phyloP scores from a whole-genome alignment of 1,140 invertebrate genomes.

The Tetramorium alpestre region DNA sequence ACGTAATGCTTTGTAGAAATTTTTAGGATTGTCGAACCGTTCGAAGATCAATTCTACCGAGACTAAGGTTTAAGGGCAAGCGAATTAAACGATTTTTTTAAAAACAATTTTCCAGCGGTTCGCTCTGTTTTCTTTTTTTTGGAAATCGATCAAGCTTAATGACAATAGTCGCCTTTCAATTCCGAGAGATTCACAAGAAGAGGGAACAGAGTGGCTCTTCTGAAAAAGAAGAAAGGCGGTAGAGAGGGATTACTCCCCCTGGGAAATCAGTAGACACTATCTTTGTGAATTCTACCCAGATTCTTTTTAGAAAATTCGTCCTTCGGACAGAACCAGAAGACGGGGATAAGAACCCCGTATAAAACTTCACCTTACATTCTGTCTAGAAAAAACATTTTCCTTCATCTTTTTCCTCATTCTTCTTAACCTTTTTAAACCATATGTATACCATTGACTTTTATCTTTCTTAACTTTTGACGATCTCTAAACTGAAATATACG shows the following conservation, averaged over 20 bases:
- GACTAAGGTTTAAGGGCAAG: not conserved
- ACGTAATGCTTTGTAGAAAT: not conserved
- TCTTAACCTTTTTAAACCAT: not conserved
- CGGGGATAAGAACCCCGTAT: slow-evolving; percentile 32
- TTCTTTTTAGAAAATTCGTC: slow-evolving; percentile 63
- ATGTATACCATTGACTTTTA: not conserved
- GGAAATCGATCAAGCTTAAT: slow-evolving; percentile 54
- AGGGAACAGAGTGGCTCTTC: not conserved
- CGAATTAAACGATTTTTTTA: not conserved
- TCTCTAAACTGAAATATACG: not conserved
- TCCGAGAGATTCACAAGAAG: not conserved
- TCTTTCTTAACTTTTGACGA: not conserved
- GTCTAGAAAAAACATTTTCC: slow-evolving; percentile 23
- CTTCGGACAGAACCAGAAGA: slow-evolving; percentile 22
- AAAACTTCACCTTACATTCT: slow-evolving; percentile 45
- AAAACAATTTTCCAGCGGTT: not conserved
- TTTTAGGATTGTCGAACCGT: not conserved
- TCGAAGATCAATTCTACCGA: not conserved
- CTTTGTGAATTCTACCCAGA: slow-evolving; percentile 61
- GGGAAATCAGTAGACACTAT: slow-evolving; percentile 71
- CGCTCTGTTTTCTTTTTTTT: not conserved
- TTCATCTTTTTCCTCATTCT: slow-evolving; percentile 16
- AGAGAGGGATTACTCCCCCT: slow-evolving; percentile 61
- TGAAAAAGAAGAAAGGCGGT: not conserved
- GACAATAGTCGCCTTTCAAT: slow-evolving; percentile 60